Evolutionary conservation across 2,797 vertebrate species (phyloP).

Genomic region (Helarctos malayanus): DNA sequence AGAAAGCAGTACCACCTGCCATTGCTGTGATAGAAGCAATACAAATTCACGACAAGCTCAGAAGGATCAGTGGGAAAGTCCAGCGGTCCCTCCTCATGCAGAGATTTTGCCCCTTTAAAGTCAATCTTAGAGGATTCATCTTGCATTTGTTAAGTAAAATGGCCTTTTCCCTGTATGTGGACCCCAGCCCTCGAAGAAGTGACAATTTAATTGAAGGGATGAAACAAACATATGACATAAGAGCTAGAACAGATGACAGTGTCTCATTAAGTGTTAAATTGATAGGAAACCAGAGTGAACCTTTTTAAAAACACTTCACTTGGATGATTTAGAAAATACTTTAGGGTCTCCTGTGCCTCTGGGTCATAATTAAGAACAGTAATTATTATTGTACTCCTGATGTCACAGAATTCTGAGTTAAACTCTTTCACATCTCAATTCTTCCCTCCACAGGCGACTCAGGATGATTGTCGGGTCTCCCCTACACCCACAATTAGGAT

Average conservation of each 20-base stretch:
- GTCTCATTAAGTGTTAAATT: slow-evolving; percentile 77
- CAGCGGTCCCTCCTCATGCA: not conserved
- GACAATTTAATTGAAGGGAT: slow-evolving; percentile 49
- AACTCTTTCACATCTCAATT: slow-evolving; percentile 61
- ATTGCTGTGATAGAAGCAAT: not conserved
- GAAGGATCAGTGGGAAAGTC: slow-evolving; percentile 4
- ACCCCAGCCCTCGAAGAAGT: slow-evolving; percentile 38
- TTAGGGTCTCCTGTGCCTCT: slow-evolving; percentile 66
- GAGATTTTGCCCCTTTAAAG: not conserved
- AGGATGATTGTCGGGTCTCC: not conserved
- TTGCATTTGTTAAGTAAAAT: slow-evolving; percentile 15
- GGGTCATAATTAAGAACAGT: slow-evolving; percentile 70
- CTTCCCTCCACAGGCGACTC: not conserved
- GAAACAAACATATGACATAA: slow-evolving; percentile 63
- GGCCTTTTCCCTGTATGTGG: not conserved
- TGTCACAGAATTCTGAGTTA: slow-evolving; percentile 60
- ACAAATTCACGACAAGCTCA: not conserved
- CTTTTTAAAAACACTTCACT: slow-evolving; percentile 52
- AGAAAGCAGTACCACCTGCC: not conserved
- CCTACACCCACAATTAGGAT: not conserved
- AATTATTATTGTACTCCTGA: slow-evolving; percentile 70
- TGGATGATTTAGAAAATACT: slow-evolving; percentile 76
- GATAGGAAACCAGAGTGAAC: slow-evolving; percentile 68
- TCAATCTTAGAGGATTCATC: not conserved
- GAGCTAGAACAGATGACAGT: slow-evolving; percentile 66